Conservation (phyloP, 2,113 vertebrate genomes). For the Daphoenositta chrysoptera region DNA sequence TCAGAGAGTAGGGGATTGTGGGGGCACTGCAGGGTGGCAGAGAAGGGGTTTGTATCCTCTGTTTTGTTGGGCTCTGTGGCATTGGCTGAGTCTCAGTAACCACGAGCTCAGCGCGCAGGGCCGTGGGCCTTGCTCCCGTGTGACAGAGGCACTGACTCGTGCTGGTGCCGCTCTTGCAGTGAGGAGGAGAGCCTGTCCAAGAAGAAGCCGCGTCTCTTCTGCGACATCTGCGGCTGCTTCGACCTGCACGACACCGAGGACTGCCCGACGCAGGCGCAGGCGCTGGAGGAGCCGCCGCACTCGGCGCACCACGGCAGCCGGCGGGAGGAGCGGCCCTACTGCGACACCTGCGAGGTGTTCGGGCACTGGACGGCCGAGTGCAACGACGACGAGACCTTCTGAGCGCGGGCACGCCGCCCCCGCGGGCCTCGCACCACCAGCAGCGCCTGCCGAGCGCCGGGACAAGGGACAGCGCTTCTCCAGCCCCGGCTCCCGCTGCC, state of each 20-base stretch:
- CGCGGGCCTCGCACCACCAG: conserved; percentile 15
- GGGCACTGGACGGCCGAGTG: conserved; percentile 92
- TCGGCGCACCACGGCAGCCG: conserved; percentile 89
- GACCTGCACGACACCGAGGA: conserved; percentile 97
- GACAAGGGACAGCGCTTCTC: neutral
- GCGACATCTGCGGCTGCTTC: conserved; percentile 97
- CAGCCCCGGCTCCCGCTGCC: neutral
- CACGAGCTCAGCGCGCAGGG: fast-evolving
- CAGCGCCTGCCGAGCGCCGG: conserved; percentile 22
- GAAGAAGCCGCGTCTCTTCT: conserved; percentile 95
- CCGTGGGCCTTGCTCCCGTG: fast-evolving
- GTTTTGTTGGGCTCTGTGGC: neutral
- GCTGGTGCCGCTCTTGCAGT: conserved; percentile 7
- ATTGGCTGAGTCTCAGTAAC: neutral
- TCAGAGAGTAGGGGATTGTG: fast-evolving
- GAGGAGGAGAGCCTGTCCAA: conserved; percentile 78
- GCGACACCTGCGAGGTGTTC: conserved; percentile 93
- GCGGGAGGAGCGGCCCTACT: conserved; percentile 90
- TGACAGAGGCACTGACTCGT: neutral
- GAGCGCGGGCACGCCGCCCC: neutral
- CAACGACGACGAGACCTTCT: conserved; percentile 97
- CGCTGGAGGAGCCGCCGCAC: conserved; percentile 87
- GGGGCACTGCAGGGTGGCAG: neutral
- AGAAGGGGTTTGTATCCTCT: fast-evolving
- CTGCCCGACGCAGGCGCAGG: conserved; percentile 91